Base-by-base conservation (phyloP, 2,113 vertebrate species). In the Albula glossodonta region DNA sequence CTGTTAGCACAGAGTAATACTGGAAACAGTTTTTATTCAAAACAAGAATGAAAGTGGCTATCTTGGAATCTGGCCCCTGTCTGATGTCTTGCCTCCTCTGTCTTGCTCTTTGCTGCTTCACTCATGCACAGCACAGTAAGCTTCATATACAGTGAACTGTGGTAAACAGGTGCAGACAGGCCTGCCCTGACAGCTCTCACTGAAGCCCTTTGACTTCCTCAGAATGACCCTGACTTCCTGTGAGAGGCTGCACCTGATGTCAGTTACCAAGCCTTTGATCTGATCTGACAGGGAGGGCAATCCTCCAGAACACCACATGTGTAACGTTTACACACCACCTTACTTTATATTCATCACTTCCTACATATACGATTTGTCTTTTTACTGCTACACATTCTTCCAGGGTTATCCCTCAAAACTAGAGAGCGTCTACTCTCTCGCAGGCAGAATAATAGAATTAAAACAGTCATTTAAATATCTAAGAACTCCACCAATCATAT, bases 191-290 rank as follows among this genome's bases (percentile, higher is more conserved):
- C 19, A 56, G 50, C 2, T 25, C 41, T 6, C 11, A 41, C 0
- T 41, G 74, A 78, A 5, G n/a, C 74, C 41, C 60, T 19, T 8
- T 22, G 7, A 66, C 60, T 66, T 66, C 60, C 60, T 66, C 77
- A 12, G 31, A 80, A 17, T 51, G 79, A 19, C 79, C 79, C 79
- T 19, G 13, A 51, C 49, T 82, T 82, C 80, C 80, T 82, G 80
- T 56, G 4, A 17, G 17, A 52, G 2, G 10, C 17, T 82, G 7
- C 10, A 51, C 51, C 22, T 80, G 74, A 12, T 13, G 74, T 48
- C 31, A 78, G 74, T 4, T n/a, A 41, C 31, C 31, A 41, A 1
- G 31, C 70, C 5, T 25, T 12, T 60, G 10, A 7, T 56, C 31
- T 41, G 31, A 41, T 41, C 31, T 41, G 31, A 41, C 0, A 41